Evolutionary conservation across 2,113 vertebrate genomes (phyloP), one percentile per base, ranked within the genome.

Genomic region (Carlito syrichta): DNA sequence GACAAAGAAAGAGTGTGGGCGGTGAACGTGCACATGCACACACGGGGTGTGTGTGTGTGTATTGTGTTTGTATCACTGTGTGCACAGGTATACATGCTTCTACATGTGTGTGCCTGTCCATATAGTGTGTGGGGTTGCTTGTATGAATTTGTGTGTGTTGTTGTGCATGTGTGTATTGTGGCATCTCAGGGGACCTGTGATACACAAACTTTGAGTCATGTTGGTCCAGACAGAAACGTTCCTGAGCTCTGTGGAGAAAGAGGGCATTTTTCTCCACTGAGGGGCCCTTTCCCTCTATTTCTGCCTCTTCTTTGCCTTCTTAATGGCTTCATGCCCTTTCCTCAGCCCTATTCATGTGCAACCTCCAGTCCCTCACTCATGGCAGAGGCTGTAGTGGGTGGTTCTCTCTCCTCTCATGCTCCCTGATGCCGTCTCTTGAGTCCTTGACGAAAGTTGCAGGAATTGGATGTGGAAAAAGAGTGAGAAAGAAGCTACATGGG

Each of bases 381-480:
- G 10, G 16, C 13, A n/a, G 50, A 66, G 56, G 13, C 0, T 54
- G 16, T 8, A 25, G 2, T 4, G 8, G 16, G 3, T n/a, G 4
- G 22, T 54, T 52, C n/a, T n/a, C 38, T 20, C 32, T 54, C 20
- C 27, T 58, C 40, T n/a, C 38, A 6, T 43, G 19, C 19, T 79
- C 35, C n/a, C 86, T 48, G 30, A 52, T 8, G 27, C 45, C 32
- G 84, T 56, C 52, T 45, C 40, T 48, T 43, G 43, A 82, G 54
- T 54, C 22, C 35, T 52, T 77, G 23, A 66, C 40, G 77, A 9
- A 82, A n/a, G 45, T 19, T 45, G 11, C 9, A 40, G 83, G 82
- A 71, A 54, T 8, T 40, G 19, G 4, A 5, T 10, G 23, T 22
- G 68, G 12, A 76, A 48, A 56, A 16, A 3, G 12, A 73, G 20